Conservation (phyloP, 2,888 invertebrate species). For the Baronia brevicornis region DNA sequence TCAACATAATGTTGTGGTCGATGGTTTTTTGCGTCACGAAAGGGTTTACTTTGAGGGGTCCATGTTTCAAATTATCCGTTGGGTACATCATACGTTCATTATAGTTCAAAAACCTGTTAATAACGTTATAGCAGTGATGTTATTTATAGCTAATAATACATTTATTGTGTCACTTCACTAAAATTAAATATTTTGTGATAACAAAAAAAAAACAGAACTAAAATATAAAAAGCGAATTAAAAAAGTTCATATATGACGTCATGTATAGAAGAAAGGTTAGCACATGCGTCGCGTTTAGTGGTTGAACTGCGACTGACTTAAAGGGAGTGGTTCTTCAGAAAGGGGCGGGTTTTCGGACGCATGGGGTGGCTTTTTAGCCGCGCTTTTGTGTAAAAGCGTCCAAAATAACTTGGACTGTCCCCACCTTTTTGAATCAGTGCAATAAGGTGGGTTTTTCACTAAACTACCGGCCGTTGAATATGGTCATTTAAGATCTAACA, state of each 20-base stretch:
- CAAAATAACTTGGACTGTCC: constrained; percentile 35
- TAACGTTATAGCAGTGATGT: constrained; percentile 4
- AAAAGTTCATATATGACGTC: constrained; percentile 10
- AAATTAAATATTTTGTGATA: constrained; percentile 7
- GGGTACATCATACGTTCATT: constrained; percentile 62
- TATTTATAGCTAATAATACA: constrained; percentile 2
- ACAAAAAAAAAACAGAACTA: constrained; percentile 1
- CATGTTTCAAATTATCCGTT: constrained; percentile 57
- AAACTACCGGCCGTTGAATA: constrained; percentile 19
- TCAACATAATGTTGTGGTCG: constrained; percentile 68
- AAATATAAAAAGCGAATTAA: neutral
- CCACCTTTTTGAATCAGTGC: constrained; percentile 16
- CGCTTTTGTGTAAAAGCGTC: constrained; percentile 47
- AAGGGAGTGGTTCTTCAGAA: constrained; percentile 57
- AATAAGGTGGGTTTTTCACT: constrained; percentile 14
- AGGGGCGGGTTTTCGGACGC: constrained; percentile 49
- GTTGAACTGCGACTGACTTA: constrained; percentile 43
- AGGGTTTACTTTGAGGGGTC: constrained; percentile 55
- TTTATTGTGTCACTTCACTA: constrained; percentile 16
- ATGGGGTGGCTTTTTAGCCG: constrained; percentile 59
- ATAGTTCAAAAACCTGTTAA: constrained; percentile 11
- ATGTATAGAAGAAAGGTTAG: constrained; percentile 7
- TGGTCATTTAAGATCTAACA: constrained; percentile 36
- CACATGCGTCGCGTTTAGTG: constrained; percentile 31
- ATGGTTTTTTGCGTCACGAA: constrained; percentile 42